These are phyloP conservation scores for Aphrophora alni DNA, from an alignment of 2,888 invertebrate species.

Conservation along the genomic window DNA sequence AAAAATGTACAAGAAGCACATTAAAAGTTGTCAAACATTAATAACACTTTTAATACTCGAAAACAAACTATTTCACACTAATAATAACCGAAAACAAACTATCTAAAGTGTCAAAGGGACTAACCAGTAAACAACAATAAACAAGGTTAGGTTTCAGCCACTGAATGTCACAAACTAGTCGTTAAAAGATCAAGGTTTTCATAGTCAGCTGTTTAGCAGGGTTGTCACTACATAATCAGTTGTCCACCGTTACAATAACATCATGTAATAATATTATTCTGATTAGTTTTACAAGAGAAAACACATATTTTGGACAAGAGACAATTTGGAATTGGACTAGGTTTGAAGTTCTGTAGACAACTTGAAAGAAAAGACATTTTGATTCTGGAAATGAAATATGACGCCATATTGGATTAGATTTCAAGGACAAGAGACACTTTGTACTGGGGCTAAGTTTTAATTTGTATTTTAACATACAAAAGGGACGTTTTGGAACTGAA, in stretches of 20 bases:
- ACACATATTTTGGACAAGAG: conserved; percentile 19
- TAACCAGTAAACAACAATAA: no score
- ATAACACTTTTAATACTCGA: no score
- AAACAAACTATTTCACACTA: no score
- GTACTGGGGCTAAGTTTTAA: no score
- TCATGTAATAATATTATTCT: conserved; percentile 9
- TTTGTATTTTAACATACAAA: no score
- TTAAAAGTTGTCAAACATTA: no score
- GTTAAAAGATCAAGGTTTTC: conserved; percentile 7
- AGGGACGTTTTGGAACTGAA: no score
- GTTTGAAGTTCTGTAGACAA: conserved; percentile 17
- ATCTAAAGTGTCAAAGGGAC: no score
- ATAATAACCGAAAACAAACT: no score
- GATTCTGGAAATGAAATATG: no score
- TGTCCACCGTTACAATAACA: neutral
- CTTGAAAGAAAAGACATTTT: conserved; percentile 12
- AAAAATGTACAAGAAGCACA: no score
- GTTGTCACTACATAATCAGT: conserved; percentile 13
- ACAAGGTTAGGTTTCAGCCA: neutral
- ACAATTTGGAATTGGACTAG: conserved; percentile 19
- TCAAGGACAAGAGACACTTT: conserved; percentile 17
- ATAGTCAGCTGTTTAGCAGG: conserved; percentile 6
- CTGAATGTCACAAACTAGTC: conserved; percentile 6
- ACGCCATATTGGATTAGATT: conserved; percentile 21
- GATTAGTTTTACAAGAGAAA: neutral